Evolutionary conservation across 1,140 invertebrate genomes (phyloP).

Genomic region (Zaprionus capensis): DNA sequence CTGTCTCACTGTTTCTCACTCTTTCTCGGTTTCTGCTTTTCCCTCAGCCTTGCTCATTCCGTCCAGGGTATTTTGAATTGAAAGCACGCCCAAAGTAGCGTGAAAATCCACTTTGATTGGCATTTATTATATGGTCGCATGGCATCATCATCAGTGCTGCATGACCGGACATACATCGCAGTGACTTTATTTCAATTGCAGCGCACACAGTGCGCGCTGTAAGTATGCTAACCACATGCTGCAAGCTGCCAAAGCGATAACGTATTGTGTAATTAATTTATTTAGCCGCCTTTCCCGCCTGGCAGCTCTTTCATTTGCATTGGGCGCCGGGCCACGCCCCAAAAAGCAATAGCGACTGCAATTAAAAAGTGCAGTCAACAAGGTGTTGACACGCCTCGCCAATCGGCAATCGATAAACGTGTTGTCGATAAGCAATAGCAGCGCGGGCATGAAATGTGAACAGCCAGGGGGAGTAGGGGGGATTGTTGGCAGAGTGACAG

Average conservation of each 20-base stretch:
- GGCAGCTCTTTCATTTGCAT: conserved; percentile 13
- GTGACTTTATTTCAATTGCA: neutral
- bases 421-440: neutral
- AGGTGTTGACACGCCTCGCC: conserved; percentile 35
- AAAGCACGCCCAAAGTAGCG: neutral
- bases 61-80: neutral
- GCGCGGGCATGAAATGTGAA: neutral
- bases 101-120: conserved; percentile 4
- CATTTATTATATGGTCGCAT: neutral
- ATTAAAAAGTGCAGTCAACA: conserved; percentile 46
- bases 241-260: neutral
- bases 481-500: neutral
- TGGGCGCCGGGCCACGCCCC: conserved; percentile 7
- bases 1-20: too few relatives aligned
- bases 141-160: neutral
- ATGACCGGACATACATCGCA: neutral
- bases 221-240: neutral
- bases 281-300: neutral
- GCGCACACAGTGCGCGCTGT: neutral
- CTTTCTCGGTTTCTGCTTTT: too few relatives aligned
- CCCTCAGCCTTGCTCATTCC: neutral
- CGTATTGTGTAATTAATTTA: conserved; percentile 22
- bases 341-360: conserved; percentile 6
- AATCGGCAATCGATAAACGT: conserved; percentile 20
- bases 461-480: neutral